Conservation (phyloP, 2,888 invertebrate species). For the Salticus scenicus region DNA sequence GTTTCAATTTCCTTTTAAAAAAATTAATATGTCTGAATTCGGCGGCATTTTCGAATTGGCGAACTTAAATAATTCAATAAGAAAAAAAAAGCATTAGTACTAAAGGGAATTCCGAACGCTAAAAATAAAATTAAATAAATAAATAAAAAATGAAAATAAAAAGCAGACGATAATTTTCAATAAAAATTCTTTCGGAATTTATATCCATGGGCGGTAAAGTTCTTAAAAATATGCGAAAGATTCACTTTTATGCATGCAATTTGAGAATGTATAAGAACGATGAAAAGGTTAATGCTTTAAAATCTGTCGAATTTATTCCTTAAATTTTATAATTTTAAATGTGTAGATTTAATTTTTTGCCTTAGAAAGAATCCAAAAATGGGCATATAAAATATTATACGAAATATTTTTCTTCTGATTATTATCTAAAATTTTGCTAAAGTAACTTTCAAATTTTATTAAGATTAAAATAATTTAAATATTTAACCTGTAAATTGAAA, state of each 20-base stretch:
- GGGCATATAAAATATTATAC: too few relatives aligned
- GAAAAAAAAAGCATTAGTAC: neutral
- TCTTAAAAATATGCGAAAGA: neutral
- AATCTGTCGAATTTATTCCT: too few relatives aligned
- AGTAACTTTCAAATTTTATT: too few relatives aligned
- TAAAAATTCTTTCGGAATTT: constrained; percentile 10
- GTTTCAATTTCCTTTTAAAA: constrained; percentile 55
- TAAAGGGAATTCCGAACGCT: too few relatives aligned
- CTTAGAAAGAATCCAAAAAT: too few relatives aligned
- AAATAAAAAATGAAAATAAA: too few relatives aligned
- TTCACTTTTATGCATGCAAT: neutral
- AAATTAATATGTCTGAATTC: constrained; percentile 50
- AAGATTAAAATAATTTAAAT: too few relatives aligned
- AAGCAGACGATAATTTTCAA: constrained; percentile 13
- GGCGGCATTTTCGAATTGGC: neutral
- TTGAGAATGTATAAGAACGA: neutral
- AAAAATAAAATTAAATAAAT: too few relatives aligned
- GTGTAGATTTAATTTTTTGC: too few relatives aligned
- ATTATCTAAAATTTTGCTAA: too few relatives aligned
- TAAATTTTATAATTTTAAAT: neutral
- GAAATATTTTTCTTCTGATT: too few relatives aligned
- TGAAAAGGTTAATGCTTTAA: neutral
- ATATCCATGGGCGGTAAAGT: neutral
- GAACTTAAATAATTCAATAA: neutral
- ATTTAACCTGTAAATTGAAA: too few relatives aligned